Evolutionary conservation across 2,797 vertebrate species (phyloP), one percentile per base, ranked within the genome.

Genomic region (Fundulus diaphanus): DNA sequence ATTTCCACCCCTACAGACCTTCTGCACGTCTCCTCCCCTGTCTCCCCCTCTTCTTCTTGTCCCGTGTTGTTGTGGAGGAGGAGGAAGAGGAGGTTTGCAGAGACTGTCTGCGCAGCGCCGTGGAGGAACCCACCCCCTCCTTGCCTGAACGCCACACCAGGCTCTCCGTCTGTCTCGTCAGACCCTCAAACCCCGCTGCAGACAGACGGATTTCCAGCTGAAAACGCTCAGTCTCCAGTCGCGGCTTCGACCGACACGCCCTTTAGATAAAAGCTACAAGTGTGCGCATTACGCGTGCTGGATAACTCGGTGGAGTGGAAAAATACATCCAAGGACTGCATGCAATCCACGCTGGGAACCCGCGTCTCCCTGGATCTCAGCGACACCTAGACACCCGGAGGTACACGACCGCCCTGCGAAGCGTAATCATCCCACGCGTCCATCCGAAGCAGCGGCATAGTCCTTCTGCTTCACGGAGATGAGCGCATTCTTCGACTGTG

Each of bases 91-190:
- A 59, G 54, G 73, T 24, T 44, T 56, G 51, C 49, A 46, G 9
- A 33, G 59, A 73, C 18, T 46, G 72, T 90, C 80, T 91, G 89
- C 85, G 89, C 87, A 88, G 89, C 85, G 89, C 87, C 88, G 66
- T 80, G 76, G 70, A 82, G 73, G 72, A 24, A 5, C 59, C 77
- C 69, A 42, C 68, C 65, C 42, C 52, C 35, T 56, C 29, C 24
- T 37, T 37, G 24, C 49, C 49, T n/a, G 70, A 79, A 70, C 40
- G 80, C 76, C 57, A 33, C 57, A 46, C 44, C 48, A 63, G 33
- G 59, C 59, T 63, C 59, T 61, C 59, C 9, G 57, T 20, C 59
- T 35, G 54, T 49, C 48, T 35, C 37, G 73, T 51, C 79, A 77
- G 76, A 35, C 63, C 56, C 66, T 90, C 79, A 91, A 90, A 82